Evolutionary conservation across 2,797 vertebrate genomes (phyloP).

Genomic region (Cephalopachus bancanus): DNA sequence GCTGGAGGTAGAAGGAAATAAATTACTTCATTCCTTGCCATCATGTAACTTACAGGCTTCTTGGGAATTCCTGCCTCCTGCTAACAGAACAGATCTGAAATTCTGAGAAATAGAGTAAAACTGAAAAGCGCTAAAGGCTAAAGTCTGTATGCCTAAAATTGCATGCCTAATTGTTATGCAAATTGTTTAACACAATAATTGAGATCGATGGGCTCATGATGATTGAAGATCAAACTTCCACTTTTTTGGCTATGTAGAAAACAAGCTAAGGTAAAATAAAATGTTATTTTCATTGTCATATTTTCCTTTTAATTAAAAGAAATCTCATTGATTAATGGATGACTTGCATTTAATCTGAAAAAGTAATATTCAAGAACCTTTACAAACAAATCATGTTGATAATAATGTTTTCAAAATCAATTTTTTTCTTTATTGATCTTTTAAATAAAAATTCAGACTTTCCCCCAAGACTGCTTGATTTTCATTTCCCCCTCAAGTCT

Average conservation of each 20-base stretch:
- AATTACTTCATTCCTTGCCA: not conserved
- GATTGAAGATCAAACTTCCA: not conserved
- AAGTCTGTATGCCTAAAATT: too few species aligned
- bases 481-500: not conserved
- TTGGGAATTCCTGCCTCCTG: not conserved
- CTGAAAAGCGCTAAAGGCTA: not conserved
- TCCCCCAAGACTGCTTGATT: constrained; percentile 21
- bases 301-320: constrained; percentile 62
- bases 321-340: constrained; percentile 53
- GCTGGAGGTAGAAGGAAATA: not conserved
- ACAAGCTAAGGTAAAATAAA: constrained; percentile 15
- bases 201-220: not conserved
- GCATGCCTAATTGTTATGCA: not conserved
- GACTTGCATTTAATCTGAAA: constrained; percentile 53
- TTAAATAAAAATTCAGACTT: constrained; percentile 32
- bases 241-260: not conserved
- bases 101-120: too few species aligned
- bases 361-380: constrained; percentile 58
- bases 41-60: not conserved
- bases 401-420: constrained; percentile 55
- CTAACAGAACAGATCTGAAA: not conserved
- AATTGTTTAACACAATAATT: constrained; percentile 36
- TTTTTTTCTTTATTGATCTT: constrained; percentile 60
- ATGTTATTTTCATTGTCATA: constrained; percentile 1
- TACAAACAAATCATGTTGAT: constrained; percentile 62